A percentile compares a stretch with the other conserved stretches of the same genome.
Evolutionary conservation across 2,113 vertebrate species (phyloP).

Genomic region (Brienomyrus brachyistius): DNA sequence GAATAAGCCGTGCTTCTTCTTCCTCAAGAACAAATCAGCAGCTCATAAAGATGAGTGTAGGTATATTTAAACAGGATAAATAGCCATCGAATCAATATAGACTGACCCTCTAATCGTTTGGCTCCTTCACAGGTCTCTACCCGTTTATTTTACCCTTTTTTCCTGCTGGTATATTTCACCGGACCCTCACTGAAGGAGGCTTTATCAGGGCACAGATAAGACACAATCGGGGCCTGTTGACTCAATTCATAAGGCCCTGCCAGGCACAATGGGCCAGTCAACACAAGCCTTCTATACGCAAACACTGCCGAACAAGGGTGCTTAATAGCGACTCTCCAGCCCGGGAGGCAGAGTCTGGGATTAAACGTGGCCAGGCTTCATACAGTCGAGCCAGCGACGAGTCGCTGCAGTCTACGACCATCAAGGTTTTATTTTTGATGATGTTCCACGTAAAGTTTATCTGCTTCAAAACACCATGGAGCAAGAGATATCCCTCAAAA

Average conservation of each 20-base stretch:
- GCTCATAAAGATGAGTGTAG: slow-evolving; percentile 21
- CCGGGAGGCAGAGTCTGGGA: slow-evolving; percentile 3
- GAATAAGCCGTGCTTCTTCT: slow-evolving; percentile 9
- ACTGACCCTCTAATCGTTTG: slow-evolving; percentile 53
- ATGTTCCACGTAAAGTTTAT: background rate
- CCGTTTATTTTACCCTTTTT: slow-evolving; percentile 23
- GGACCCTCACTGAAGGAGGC: slow-evolving; percentile 48
- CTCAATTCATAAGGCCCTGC: slow-evolving; percentile 59
- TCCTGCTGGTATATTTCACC: slow-evolving; percentile 52
- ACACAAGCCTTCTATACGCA: slow-evolving; percentile 61
- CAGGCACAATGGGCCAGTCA: slow-evolving; percentile 55
- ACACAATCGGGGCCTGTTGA: slow-evolving; percentile 57
- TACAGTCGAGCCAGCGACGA: background rate
- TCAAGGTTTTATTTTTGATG: background rate
- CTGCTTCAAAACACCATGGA: background rate
- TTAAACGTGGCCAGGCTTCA: background rate
- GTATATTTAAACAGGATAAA: slow-evolving; percentile 48
- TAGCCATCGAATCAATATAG: slow-evolving; percentile 49
- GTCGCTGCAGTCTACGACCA: background rate
- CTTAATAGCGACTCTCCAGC: slow-evolving; percentile 50
- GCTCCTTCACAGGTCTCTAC: slow-evolving; percentile 37
- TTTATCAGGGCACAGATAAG: slow-evolving; percentile 64
- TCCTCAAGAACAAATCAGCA: slow-evolving; percentile 15
- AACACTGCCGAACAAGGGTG: slow-evolving; percentile 48
- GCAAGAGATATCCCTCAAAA: background rate